Evolutionary conservation across 2,888 invertebrate genomes (phyloP).

Genomic region (Drosophila mercatorum): DNA sequence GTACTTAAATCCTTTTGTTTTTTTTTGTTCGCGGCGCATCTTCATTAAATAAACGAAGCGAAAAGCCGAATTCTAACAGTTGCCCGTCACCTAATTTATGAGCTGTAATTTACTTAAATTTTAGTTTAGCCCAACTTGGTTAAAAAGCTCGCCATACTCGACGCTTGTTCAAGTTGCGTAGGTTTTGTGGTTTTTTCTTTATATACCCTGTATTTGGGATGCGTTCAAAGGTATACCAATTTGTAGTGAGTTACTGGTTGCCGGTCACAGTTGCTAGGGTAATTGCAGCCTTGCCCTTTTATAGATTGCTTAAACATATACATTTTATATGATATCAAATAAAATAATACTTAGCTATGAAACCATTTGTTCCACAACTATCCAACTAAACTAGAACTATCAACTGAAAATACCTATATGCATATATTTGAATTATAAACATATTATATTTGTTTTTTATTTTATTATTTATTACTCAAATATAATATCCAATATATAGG

Average conservation of each 20-base stretch:
- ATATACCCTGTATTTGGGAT: not conserved
- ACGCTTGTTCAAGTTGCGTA: too few relatives aligned
- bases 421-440: not conserved
- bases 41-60: constrained; percentile 12
- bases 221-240: not conserved
- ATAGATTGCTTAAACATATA: too few relatives aligned
- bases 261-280: too few relatives aligned
- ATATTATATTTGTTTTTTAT: not conserved
- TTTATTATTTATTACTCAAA: not conserved
- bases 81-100: constrained; percentile 32
- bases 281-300: too few relatives aligned
- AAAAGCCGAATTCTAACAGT: constrained; percentile 2
- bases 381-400: too few relatives aligned
- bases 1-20: not conserved
- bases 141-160: constrained; percentile 24
- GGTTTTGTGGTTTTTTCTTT: constrained; percentile 17
- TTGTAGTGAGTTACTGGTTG: not conserved
- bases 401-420: not conserved
- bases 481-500: not conserved
- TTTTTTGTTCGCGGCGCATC: constrained; percentile 7
- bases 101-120: constrained; percentile 42
- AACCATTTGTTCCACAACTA: too few relatives aligned
- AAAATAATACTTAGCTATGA: too few relatives aligned
- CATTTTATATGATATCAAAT: too few relatives aligned
- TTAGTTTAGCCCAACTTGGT: constrained; percentile 33